A percentile compares a stretch with the other conserved stretches of the same genome.
Evolutionary conservation across 2,888 invertebrate genomes (phyloP).

Genomic region (Drosophila greeni): DNA sequence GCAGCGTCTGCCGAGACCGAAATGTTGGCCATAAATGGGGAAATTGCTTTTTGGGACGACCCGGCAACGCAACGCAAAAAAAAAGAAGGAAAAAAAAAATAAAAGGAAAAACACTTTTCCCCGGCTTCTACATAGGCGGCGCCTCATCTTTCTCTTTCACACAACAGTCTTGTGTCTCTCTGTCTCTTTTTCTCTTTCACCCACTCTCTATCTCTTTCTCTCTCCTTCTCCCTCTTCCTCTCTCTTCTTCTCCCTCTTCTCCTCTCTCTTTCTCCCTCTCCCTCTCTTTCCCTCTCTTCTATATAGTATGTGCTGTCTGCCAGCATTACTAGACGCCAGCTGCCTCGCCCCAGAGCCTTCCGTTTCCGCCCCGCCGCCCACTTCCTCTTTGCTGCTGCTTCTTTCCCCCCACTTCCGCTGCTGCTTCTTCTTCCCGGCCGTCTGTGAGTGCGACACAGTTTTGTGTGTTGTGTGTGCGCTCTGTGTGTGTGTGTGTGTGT

Average conservation of each 20-base stretch:
- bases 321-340: slow-evolving; percentile 58
- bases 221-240: not conserved
- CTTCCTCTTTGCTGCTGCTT: slow-evolving; percentile 14
- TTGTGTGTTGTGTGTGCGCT: slow-evolving; percentile 42
- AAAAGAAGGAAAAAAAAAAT: slow-evolving; percentile 4
- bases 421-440: slow-evolving; percentile 32
- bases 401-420: slow-evolving; percentile 6
- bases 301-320: slow-evolving; percentile 51
- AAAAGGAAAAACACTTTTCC: slow-evolving; percentile 15
- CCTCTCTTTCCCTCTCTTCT: slow-evolving; percentile 1
- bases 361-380: slow-evolving; percentile 33
- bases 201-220: no score
- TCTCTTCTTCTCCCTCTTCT: not conserved
- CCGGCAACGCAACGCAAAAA: slow-evolving; percentile 27
- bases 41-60: slow-evolving; percentile 63
- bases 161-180: slow-evolving; percentile 2
- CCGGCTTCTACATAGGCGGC: slow-evolving; percentile 50
- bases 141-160: slow-evolving; percentile 37
- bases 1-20: slow-evolving; percentile 65
- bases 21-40: slow-evolving; percentile 50
- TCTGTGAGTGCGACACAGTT: slow-evolving; percentile 66
- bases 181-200: not conserved
- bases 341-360: slow-evolving; percentile 57
- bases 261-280: not conserved
- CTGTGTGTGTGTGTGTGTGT: not conserved